Conservation (phyloP, 2,888 invertebrate species). For the Sepiola atlantica region DNA sequence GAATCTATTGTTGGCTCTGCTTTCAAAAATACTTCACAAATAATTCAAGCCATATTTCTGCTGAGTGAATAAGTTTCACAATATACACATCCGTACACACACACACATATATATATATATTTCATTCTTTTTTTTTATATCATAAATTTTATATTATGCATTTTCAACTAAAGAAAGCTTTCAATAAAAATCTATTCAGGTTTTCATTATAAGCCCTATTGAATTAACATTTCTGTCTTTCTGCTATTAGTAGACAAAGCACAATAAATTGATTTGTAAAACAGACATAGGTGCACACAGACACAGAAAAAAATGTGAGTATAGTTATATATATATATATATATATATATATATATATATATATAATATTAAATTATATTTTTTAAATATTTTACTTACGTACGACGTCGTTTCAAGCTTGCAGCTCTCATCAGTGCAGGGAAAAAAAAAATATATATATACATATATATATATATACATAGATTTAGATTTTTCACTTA, state of each 20-base stretch:
- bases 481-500: too few species aligned
- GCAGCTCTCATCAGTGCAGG: too few species aligned
- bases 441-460: too few species aligned
- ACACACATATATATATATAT: too few species aligned
- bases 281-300: neutral
- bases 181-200: neutral
- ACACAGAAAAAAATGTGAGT: neutral
- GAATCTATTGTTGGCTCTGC: neutral
- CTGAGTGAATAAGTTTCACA: neutral
- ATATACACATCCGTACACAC: neutral
- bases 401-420: too few species aligned
- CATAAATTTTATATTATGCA: neutral
- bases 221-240: neutral
- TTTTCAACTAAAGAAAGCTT: neutral
- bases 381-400: too few species aligned
- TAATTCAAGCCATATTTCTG: neutral
- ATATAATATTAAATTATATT: too few species aligned
- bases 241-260: neutral
- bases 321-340: neutral
- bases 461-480: too few species aligned
- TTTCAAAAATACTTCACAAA: neutral
- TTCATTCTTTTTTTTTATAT: neutral
- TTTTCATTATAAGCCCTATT: neutral
- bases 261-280: neutral
- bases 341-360: neutral